Base-by-base conservation (phyloP, 1,140 invertebrate genomes). In the Cephus cinctus region DNA sequence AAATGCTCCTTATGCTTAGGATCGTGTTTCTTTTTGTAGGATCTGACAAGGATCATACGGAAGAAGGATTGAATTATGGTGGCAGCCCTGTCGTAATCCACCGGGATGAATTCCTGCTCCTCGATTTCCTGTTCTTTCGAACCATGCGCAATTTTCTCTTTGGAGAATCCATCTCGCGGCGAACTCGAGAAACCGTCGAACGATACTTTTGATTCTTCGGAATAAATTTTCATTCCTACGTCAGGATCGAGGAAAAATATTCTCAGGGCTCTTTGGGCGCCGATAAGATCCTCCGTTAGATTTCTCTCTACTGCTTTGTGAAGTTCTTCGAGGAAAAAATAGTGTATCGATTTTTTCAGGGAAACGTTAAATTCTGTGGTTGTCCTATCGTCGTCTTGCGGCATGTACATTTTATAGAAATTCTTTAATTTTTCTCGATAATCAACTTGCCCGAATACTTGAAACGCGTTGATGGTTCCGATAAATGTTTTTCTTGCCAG, bases 371-470 rank as follows among this genome's bases (percentile, higher is more conserved):
- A n/a, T 16, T 35, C 59, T 65, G 6, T 42, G 16, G 1, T 12
- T 12, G 2, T 11, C 43, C 57, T 47, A 14, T 15, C 3, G 8
- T 0, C 1, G 4, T 23, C 9, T 11, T 4, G 2, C 5, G 63
- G 63, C 57, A 59, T 56, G 46, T 71, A 75, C 4, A 58, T 62
- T 4, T 27, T 47, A 35, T 69, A 71, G 21, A 62, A 71, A 16
- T 20, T 12, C 18, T 41, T 57, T n/a, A 71, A 46, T 4, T 34
- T 36, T 11, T 4, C n/a, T 2, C 5, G 2, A 14, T 61, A 65
- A 8, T 49, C 50, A 2, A 45, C 12, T 2, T 43, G 60, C 22
- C 70, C 71, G 21, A 74, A 72, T 2, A 63, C 41, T 43, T 54
- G 57, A 14, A 63, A 59, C 11, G 67, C 52, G 15, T 43, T 53